A percentile compares a stretch with the other conserved stretches of the same genome.
Conservation (phyloP, 2,113 vertebrate species). For the Pseudorhombus dupliciocellatus region DNA sequence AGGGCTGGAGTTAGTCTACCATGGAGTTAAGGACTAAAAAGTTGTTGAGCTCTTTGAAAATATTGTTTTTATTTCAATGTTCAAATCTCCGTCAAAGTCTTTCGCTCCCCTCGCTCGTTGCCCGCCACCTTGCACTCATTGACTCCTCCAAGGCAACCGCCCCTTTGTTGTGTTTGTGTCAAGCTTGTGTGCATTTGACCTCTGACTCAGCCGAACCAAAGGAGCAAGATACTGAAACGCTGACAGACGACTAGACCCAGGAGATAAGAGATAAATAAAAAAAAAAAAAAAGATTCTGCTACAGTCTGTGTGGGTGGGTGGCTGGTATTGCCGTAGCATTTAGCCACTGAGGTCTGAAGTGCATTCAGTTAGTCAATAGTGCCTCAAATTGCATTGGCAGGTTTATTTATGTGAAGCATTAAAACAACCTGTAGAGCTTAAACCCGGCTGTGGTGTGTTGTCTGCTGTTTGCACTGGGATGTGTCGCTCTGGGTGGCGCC, state of each 20-base stretch:
- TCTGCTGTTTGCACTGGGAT: constrained; percentile 34
- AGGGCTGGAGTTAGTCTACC: constrained; percentile 1
- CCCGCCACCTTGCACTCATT: neutral
- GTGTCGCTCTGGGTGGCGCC: constrained; percentile 5
- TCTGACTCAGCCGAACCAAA: constrained; percentile 64
- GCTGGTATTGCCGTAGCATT: constrained; percentile 74
- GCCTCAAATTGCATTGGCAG: constrained; percentile 51
- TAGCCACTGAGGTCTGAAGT: constrained; percentile 64
- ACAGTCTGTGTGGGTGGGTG: constrained; percentile 63
- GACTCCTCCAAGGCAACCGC: constrained; percentile 31
- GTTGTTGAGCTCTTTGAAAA: too few species aligned
- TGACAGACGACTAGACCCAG: constrained; percentile 54
- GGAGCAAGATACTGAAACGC: constrained; percentile 58
- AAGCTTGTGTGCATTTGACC: constrained; percentile 54
- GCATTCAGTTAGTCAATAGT: constrained; percentile 60
- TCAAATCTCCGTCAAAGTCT: too few species aligned
- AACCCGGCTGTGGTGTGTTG: constrained; percentile 51
- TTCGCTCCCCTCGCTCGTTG: too few species aligned
- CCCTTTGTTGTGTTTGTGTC: constrained; percentile 52
- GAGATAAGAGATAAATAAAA: constrained; percentile 55
- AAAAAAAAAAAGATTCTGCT: constrained; percentile 11
- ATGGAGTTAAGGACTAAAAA: too few species aligned
- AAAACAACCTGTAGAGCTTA: constrained; percentile 63
- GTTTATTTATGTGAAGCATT: constrained; percentile 51
- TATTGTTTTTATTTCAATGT: too few species aligned